Evolutionary conservation across 2,888 invertebrate species (phyloP), one percentile per base, ranked within the genome.

Genomic region (Callosobruchus maculatus): DNA sequence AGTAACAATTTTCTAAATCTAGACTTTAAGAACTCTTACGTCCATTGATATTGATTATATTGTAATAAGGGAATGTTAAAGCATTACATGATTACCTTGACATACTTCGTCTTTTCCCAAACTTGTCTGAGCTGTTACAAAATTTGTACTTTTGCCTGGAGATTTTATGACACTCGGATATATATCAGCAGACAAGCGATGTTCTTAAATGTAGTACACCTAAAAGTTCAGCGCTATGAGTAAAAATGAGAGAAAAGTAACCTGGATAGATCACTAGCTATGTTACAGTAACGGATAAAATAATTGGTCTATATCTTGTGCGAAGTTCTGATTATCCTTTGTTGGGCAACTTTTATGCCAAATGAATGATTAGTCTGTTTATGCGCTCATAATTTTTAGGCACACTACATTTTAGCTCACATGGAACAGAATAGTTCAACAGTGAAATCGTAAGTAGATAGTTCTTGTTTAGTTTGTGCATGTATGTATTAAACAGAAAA

Each of bases 1-100:
- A 83, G 81, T 83, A 83, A 84, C 83, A 82, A 84, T 83, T 80
- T 80, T 80, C 31, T 81, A 83, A 77, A 77, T 79, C 80, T 79
- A 80, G 73, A 75, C 76, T 76, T 74, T 72, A 71, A 72, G 75
- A 71, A 71, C 74, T 68, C 76, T 70, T 75, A 73, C 76, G 66
- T 71, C 22, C 49, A 49, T 49, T 13, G 49, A 49, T 49, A 49
- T 49, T 18, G 49, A 49, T 49, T 49, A 49, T 18, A 49, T 30
- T 49, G 49, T 49, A 49, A 49, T 49, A 49, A 49, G 13, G 49
- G 49, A 49, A 49, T 49, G 49, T 49, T 49, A 49, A 49, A 49
- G 49, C 49, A 49, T 49, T 49, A 49, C 49, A 49, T 49, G 9
- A 49, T 49, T 49, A 49, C 13, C 49, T 49, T 49, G 49, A 49